Conservation (phyloP, 2,888 invertebrate species). For the Rhagonycha fulva region DNA sequence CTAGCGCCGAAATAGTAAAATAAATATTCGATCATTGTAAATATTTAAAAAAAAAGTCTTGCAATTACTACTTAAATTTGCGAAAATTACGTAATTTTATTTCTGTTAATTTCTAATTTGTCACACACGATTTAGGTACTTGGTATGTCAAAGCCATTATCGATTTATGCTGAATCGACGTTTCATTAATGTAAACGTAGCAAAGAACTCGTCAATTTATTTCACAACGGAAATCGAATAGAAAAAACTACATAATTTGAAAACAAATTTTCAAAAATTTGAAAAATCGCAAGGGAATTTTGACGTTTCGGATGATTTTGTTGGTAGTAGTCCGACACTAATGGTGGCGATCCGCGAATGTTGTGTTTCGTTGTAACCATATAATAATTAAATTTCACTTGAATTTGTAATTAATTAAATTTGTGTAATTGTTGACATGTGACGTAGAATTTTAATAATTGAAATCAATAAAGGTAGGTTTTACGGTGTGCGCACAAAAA, state of each 20-base stretch:
- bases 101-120: not conserved
- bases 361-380: not conserved
- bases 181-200: no score
- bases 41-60: not conserved
- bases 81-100: not conserved
- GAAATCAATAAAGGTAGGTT: not conserved
- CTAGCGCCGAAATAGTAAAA: no score
- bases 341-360: not conserved
- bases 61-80: not conserved
- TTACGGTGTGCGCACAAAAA: not conserved
- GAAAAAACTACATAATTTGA: not conserved
- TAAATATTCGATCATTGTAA: no score
- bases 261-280: not conserved
- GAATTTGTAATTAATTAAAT: not conserved
- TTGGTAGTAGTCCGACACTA: not conserved
- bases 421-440: not conserved
- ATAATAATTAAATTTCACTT: not conserved
- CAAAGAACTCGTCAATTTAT: not conserved
- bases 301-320: not conserved
- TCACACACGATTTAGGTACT: not conserved
- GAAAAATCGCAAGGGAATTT: not conserved
- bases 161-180: not conserved
- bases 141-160: not conserved
- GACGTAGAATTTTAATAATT: not conserved
- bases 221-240: not conserved